Conservation (phyloP, 1,140 invertebrate genomes). For the Holotrichia oblita region DNA sequence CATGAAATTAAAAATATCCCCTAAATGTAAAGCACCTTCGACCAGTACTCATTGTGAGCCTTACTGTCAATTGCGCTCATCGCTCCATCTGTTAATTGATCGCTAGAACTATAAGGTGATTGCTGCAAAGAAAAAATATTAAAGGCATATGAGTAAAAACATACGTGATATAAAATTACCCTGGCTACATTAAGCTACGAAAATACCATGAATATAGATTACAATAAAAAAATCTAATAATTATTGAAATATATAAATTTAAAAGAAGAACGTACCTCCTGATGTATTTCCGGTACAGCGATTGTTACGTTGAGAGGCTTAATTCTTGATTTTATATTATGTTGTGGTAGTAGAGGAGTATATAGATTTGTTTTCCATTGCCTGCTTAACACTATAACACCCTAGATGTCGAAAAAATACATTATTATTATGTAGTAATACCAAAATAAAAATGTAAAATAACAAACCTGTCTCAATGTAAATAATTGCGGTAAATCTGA, state of each 20-base stretch:
- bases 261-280: slow-evolving; percentile 70
- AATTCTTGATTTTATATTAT: slow-evolving; percentile 86
- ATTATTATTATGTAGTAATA: background rate
- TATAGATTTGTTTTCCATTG: slow-evolving; percentile 98
- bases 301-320: slow-evolving; percentile 90
- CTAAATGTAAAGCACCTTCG: slow-evolving; percentile 14
- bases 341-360: slow-evolving; percentile 89
- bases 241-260: background rate
- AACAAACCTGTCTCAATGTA: slow-evolving; percentile 80
- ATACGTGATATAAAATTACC: background rate
- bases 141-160: background rate
- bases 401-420: slow-evolving; percentile 64
- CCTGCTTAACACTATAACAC: slow-evolving; percentile 89
- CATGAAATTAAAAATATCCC: slow-evolving; percentile 32
- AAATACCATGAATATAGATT: background rate
- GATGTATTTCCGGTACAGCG: slow-evolving; percentile 78
- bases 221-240: background rate
- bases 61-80: slow-evolving; percentile 12
- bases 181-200: slow-evolving; percentile 3
- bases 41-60: slow-evolving; percentile 4
- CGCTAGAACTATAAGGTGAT: slow-evolving; percentile 19
- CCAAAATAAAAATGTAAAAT: background rate
- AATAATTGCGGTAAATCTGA: slow-evolving; percentile 86
- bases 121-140: slow-evolving; percentile 18
- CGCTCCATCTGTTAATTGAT: slow-evolving; percentile 15